Evolutionary conservation across 2,888 invertebrate species (phyloP), one percentile per base, ranked within the genome.

Genomic region (Serripes groenlandicus): DNA sequence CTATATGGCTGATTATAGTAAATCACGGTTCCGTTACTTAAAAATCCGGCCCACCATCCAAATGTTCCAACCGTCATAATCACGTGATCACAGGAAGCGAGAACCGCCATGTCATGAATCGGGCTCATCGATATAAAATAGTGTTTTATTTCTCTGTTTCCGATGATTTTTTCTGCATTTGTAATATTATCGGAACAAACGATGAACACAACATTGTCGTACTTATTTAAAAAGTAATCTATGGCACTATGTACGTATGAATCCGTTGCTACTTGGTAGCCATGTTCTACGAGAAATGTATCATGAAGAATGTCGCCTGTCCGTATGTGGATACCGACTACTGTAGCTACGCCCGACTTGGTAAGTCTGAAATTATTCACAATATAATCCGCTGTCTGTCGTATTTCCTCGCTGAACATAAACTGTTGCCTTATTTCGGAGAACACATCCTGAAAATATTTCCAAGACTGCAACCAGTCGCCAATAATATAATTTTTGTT

Each of bases 1-100:
- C 28, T 70, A 69, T 77, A 75, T 18, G 85, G 85, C 37, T 78
- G 68, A 42, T 76, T 81, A 68, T 81, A 85, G 32, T 81, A 85
- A 11, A 79, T 1, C 9, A 85, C 85, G 18, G 75, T 77, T n/a
- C 85, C 85, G 64, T 76, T 54, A 18, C 79, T 78, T 26, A 85
- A 66, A 81, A 79, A 85, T 3, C 85, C 85, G 49, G 85, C 81
- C 81, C 81, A 85, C 85, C 85, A 85, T 3, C 85, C 81, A 34
- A 71, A 85, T 11, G 85, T 76, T 15, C 81, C 85, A 74, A 64
- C 62, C 9, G 85, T 79, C 54, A 69, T 85, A n/a, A 85, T 54
- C 60, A 85, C 76, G 74, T 85, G 85, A 72, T 85, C 85, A 60
- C 85, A 85, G 18, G 54, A 49, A 0, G 81, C 32, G 26, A 85